A percentile compares a stretch with the other conserved stretches of the same genome.
Evolutionary conservation across 2,113 vertebrate species (phyloP).

Genomic region (Pantherophis guttatus): DNA sequence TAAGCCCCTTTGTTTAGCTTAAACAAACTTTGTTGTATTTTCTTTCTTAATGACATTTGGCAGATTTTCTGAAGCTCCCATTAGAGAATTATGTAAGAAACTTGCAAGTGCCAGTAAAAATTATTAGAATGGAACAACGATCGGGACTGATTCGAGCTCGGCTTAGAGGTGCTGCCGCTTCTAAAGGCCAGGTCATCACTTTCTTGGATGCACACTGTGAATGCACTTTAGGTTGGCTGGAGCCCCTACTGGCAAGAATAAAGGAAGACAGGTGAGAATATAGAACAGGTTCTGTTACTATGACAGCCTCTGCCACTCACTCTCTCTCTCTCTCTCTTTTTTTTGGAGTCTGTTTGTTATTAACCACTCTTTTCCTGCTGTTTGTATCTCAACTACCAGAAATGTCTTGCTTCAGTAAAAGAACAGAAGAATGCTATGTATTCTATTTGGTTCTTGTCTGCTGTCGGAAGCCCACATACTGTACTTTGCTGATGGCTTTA

Average conservation of each 20-base stretch:
- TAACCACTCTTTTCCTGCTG: constrained; percentile 5
- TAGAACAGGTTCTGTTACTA: neutral
- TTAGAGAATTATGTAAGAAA: constrained; percentile 83
- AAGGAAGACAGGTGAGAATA: constrained; percentile 79
- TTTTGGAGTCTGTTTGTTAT: neutral
- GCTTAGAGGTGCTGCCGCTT: constrained; percentile 86
- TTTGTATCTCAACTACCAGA: fast-evolving
- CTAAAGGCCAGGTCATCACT: constrained; percentile 90
- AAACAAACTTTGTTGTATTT: neutral
- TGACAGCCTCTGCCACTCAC: neutral
- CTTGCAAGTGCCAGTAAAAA: constrained; percentile 81
- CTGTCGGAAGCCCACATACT: neutral
- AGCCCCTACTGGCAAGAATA: constrained; percentile 89
- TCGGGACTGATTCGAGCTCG: constrained; percentile 93
- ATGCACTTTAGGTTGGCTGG: constrained; percentile 92
- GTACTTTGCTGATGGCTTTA: neutral
- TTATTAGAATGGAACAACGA: constrained; percentile 93
- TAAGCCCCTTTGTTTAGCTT: neutral
- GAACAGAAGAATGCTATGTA: neutral
- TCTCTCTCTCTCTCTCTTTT: too few species aligned
- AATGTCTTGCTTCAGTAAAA: neutral
- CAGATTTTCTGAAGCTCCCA: constrained; percentile 89
- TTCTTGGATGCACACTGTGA: constrained; percentile 98
- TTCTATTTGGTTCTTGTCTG: neutral
- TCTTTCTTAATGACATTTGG: neutral